phyloP scores from a whole-genome alignment of 92 coral and sea anemone genomes.

The Palythoa grandis region DNA sequence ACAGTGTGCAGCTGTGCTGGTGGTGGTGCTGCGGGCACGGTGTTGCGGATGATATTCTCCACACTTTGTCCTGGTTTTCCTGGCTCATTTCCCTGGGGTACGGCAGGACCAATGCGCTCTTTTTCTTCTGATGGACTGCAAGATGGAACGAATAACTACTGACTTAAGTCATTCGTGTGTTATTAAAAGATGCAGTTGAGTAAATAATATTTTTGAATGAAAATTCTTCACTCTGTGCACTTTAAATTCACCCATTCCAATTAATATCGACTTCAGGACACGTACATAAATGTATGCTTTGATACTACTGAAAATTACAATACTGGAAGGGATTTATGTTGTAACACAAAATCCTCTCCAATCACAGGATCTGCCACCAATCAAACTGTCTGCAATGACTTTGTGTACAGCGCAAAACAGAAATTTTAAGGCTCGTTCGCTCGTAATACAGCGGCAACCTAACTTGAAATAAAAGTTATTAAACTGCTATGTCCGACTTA shows the following conservation, averaged over 20 bases:
- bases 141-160: neutral
- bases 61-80: conserved; percentile 16
- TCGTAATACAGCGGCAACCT: no score
- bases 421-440: no score
- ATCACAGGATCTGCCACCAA: no score
- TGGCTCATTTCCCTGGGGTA: conserved; percentile 62
- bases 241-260: neutral
- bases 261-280: neutral
- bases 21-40: conserved; percentile 68
- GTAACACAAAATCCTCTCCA: no score
- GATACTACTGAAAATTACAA: no score
- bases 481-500: neutral
- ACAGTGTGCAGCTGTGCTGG: conserved; percentile 63
- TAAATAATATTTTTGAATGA: neutral
- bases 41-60: conserved; percentile 39
- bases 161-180: neutral
- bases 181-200: no score
- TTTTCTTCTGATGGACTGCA: conserved; percentile 88
- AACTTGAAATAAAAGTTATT: no score
- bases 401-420: no score
- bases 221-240: neutral
- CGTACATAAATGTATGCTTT: no score
- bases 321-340: no score
- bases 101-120: conserved; percentile 96
- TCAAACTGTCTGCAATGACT: no score